A percentile compares a stretch with the other conserved stretches of the same genome.
Conservation (phyloP, 2,797 vertebrate genomes). For the Acanthurus lineatus region DNA sequence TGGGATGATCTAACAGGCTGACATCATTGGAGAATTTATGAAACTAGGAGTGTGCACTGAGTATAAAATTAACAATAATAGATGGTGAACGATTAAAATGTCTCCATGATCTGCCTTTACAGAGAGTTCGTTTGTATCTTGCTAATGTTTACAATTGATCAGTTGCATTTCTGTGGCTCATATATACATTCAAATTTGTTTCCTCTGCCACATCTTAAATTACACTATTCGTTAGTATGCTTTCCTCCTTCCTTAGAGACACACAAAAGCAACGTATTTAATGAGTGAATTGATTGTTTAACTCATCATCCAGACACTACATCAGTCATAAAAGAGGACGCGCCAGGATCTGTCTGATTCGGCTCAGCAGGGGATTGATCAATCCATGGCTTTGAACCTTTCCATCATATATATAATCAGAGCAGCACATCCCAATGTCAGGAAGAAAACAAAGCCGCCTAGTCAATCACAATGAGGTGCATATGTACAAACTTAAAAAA, state of each 20-base stretch:
- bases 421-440: neutral
- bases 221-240: no score
- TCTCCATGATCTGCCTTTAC: no score
- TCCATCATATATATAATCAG: neutral
- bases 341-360: constrained; percentile 12
- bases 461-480: neutral
- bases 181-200: no score
- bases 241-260: no score
- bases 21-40: constrained; percentile 16
- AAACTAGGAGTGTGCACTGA: constrained; percentile 9
- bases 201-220: no score
- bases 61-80: no score
- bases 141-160: no score
- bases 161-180: no score
- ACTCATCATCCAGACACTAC: neutral
- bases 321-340: neutral
- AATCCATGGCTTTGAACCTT: neutral
- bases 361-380: constrained; percentile 6
- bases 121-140: no score
- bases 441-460: neutral
- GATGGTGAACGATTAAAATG: no score
- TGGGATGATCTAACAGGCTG: neutral
- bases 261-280: constrained; percentile 1
- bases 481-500: neutral
- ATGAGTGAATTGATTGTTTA: neutral